Evolutionary conservation across 2,113 vertebrate genomes (phyloP).

Genomic region (Psettodes erumei): DNA sequence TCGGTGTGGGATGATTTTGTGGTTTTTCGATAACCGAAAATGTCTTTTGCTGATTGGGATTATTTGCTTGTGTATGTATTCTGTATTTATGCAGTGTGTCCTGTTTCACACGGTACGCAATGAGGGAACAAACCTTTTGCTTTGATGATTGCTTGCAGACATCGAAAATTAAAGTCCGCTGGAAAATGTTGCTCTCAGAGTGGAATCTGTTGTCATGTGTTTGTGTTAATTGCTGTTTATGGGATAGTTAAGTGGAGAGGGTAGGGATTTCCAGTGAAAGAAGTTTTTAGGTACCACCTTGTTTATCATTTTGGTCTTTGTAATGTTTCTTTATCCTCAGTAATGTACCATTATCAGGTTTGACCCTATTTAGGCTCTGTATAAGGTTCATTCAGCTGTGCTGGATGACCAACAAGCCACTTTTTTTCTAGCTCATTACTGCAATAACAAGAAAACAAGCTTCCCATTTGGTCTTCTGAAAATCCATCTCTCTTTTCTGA

Average conservation of each 20-base stretch:
- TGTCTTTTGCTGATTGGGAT: constrained; percentile 3
- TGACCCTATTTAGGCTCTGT: neutral
- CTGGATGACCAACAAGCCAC: neutral
- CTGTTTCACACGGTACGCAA: neutral
- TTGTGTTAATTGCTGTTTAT: neutral
- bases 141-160: neutral
- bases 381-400: neutral
- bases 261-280: neutral
- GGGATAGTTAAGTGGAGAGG: neutral
- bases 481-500: constrained; percentile 7
- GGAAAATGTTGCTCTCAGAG: neutral
- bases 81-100: neutral
- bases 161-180: neutral
- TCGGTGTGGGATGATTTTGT: constrained; percentile 20
- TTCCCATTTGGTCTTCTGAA: neutral
- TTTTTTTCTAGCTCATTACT: constrained; percentile 2
- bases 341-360: neutral
- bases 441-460: neutral
- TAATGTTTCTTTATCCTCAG: neutral
- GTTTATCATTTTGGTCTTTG: neutral
- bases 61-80: neutral
- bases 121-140: neutral
- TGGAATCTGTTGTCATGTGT: constrained; percentile 1
- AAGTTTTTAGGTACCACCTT: neutral
- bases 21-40: constrained; percentile 14